phyloP scores from a whole-genome alignment of 2,113 vertebrate genomes.

The Epinephelus cyanopodus region DNA sequence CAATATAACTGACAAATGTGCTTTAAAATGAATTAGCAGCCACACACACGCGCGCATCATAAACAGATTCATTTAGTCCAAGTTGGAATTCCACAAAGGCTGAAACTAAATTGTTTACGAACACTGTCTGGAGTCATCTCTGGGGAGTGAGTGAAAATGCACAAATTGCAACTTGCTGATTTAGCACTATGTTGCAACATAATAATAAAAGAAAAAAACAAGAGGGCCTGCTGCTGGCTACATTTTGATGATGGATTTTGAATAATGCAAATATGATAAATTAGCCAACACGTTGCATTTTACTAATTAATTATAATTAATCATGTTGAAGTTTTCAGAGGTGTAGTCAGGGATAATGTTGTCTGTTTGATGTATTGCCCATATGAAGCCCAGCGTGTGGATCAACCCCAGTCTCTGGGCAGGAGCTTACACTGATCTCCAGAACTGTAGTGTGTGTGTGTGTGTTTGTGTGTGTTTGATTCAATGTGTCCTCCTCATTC shows the following conservation, averaged over 20 bases:
- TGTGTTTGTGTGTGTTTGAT: constrained; percentile 44
- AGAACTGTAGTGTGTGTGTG: constrained; percentile 27
- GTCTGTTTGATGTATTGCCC: constrained; percentile 82
- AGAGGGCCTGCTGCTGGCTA: constrained; percentile 65
- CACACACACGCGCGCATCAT: constrained; percentile 1
- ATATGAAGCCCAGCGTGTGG: constrained; percentile 68
- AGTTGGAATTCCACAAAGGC: constrained; percentile 56
- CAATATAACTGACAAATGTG: constrained; percentile 59
- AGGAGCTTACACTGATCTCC: constrained; percentile 56
- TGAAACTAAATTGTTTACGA: constrained; percentile 71
- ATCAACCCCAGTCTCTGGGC: constrained; percentile 72
- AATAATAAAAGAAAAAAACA: constrained; percentile 19
- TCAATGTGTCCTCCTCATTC: constrained; percentile 71
- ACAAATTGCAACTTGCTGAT: constrained; percentile 75
- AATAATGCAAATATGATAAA: constrained; percentile 84
- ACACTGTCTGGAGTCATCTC: constrained; percentile 63
- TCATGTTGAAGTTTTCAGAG: constrained; percentile 81
- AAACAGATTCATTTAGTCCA: constrained; percentile 40
- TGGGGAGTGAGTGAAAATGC: constrained; percentile 50
- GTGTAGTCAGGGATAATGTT: constrained; percentile 80
- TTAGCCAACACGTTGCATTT: constrained; percentile 79
- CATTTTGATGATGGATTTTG: constrained; percentile 79
- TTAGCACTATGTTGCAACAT: constrained; percentile 56
- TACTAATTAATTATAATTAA: constrained; percentile 85
- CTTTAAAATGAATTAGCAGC: constrained; percentile 63